A percentile compares a stretch with the other conserved stretches of the same genome.
phyloP scores from a whole-genome alignment of 1,140 invertebrate genomes.

The Brachionus manjavacas region DNA sequence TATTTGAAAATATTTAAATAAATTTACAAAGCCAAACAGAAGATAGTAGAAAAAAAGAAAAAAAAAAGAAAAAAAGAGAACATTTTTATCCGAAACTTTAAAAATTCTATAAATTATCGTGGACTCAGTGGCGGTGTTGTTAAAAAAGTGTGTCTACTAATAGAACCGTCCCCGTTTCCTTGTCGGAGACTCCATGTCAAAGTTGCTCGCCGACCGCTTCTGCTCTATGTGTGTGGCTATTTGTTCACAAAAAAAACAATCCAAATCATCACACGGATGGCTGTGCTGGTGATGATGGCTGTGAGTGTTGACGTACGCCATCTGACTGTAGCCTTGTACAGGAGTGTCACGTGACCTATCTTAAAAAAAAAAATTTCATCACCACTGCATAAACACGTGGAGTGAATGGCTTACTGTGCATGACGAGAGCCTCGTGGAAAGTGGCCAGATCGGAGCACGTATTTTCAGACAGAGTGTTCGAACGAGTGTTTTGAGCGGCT shows the following conservation, averaged over 20 bases:
- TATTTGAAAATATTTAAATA: conserved; percentile 1
- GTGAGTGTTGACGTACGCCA: not conserved
- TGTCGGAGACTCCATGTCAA: conserved; percentile 29
- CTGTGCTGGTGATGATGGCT: conserved; percentile 1
- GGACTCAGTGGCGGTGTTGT: not conserved
- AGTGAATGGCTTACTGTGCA: not conserved
- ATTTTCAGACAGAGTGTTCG: conserved; percentile 18
- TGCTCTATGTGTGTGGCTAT: conserved; percentile 29
- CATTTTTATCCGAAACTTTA: conserved; percentile 31
- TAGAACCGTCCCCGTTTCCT: conserved; percentile 35
- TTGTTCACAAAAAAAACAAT: conserved; percentile 42
- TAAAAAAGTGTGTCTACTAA: not conserved
- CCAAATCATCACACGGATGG: conserved; percentile 37
- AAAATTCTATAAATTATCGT: conserved; percentile 38
- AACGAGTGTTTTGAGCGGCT: not conserved
- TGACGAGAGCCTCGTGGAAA: conserved; percentile 30
- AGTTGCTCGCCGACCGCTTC: conserved; percentile 20
- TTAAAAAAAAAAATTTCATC: not conserved
- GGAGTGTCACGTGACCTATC: conserved; percentile 16
- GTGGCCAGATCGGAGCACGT: conserved; percentile 28
- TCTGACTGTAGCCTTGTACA: not conserved
- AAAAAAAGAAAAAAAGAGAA: not conserved
- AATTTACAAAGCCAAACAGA: conserved; percentile 33
- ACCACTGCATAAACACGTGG: too few relatives aligned
- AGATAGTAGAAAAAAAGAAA: not conserved